Percentiles rank a stretch among this genome's conserved stretches.
Evolutionary conservation across 2,113 vertebrate species (phyloP).

Genomic region (Anoura caudifer): DNA sequence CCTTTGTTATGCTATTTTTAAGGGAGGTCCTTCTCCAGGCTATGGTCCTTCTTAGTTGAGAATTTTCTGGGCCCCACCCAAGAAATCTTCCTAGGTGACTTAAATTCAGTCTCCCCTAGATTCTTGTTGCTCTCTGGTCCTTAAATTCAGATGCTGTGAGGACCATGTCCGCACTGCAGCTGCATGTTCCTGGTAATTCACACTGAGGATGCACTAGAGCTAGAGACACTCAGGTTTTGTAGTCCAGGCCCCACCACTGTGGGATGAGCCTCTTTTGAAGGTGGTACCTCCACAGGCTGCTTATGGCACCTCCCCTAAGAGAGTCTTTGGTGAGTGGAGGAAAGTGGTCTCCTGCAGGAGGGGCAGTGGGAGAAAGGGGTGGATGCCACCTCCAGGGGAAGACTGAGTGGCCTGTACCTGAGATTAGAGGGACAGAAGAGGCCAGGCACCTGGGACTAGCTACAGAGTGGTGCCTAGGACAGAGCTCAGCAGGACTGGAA

Average conservation of each 20-base stretch:
- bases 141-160: background rate
- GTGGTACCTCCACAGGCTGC: background rate
- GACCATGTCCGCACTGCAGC: background rate
- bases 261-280: background rate
- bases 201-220: fast-evolving
- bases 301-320: background rate
- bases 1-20: background rate
- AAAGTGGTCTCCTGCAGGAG: background rate
- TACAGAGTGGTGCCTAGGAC: background rate
- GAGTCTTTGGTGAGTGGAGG: background rate
- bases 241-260: background rate
- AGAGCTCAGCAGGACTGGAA: background rate
- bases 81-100: background rate
- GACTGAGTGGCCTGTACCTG: background rate
- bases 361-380: no score
- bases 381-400: background rate
- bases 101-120: background rate
- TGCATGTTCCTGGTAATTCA: background rate
- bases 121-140: background rate
- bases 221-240: background rate
- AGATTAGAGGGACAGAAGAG: background rate
- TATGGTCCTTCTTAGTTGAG: background rate
- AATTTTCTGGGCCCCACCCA: background rate
- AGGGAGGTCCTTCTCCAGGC: background rate
- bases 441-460: background rate